phyloP scores from a whole-genome alignment of 1,140 invertebrate species.

The Brachystomella parvula region DNA sequence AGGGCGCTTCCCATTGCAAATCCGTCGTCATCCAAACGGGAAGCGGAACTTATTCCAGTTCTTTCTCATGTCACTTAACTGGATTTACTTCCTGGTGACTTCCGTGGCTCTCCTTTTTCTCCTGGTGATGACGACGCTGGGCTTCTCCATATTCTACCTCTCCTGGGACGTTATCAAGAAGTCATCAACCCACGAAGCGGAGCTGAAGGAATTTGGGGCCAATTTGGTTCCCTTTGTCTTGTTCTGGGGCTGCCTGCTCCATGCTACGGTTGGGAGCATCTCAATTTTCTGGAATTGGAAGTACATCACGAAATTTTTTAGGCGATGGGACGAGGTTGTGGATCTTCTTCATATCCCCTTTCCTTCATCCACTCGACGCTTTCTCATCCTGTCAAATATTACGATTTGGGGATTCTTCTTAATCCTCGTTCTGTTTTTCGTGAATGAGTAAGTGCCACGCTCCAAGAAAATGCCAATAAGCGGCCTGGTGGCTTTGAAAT shows the following conservation, averaged over 20 bases:
- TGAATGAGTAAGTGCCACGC: conserved; percentile 22
- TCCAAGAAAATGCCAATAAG: no score
- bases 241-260: conserved; percentile 32
- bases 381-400: conserved; percentile 21
- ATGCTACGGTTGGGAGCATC: conserved; percentile 19
- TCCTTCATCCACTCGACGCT: conserved; percentile 12
- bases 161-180: conserved; percentile 9
- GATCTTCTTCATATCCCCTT: conserved; percentile 20
- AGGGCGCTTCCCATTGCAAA: neutral
- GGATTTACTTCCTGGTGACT: conserved; percentile 31
- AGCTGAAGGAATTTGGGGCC: conserved; percentile 3
- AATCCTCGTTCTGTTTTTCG: conserved; percentile 13
- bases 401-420: conserved; percentile 23
- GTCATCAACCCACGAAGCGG: neutral
- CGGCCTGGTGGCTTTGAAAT: no score
- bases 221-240: conserved; percentile 35
- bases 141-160: conserved; percentile 16
- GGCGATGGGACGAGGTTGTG: conserved; percentile 27
- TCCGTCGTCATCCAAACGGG: no score
- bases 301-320: conserved; percentile 20
- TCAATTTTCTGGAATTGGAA: conserved; percentile 22
- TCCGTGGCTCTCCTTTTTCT: conserved; percentile 16
- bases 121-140: conserved; percentile 18
- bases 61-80: conserved; percentile 18
- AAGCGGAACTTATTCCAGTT: no score